Percentiles rank a stretch among this genome's conserved stretches.
Conservation (phyloP, 1,140 invertebrate genomes). For the Ostrea denselamellosa region DNA sequence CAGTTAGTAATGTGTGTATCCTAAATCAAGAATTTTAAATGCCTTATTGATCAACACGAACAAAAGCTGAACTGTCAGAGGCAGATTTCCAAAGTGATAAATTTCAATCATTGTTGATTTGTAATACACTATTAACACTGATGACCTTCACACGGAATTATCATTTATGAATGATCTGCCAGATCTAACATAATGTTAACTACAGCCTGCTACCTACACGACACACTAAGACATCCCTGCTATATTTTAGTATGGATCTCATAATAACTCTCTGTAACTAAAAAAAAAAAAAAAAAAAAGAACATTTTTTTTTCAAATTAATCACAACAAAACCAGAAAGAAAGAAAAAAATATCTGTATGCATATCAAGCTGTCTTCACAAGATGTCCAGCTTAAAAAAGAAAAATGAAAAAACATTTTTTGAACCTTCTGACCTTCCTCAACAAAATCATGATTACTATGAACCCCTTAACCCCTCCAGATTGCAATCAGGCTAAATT, state of each 20-base stretch:
- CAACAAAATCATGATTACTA: neutral
- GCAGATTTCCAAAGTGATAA: conserved; percentile 25
- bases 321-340: neutral
- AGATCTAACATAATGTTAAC: too few species aligned
- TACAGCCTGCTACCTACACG: too few species aligned
- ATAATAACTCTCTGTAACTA: too few species aligned
- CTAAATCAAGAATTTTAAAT: neutral
- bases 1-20: too few species aligned
- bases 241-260: too few species aligned
- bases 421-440: neutral
- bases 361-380: neutral
- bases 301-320: too few species aligned
- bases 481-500: neutral
- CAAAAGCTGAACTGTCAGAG: neutral
- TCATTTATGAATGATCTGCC: neutral
- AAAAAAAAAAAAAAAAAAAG: too few species aligned
- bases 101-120: neutral
- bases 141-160: neutral
- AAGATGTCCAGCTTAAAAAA: neutral
- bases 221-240: too few species aligned
- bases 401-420: neutral
- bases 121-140: neutral
- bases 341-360: neutral
- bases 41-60: conserved; percentile 29
- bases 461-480: neutral